Base-by-base conservation (phyloP, 2,888 invertebrate genomes). In the Cerceris rybyensis region DNA sequence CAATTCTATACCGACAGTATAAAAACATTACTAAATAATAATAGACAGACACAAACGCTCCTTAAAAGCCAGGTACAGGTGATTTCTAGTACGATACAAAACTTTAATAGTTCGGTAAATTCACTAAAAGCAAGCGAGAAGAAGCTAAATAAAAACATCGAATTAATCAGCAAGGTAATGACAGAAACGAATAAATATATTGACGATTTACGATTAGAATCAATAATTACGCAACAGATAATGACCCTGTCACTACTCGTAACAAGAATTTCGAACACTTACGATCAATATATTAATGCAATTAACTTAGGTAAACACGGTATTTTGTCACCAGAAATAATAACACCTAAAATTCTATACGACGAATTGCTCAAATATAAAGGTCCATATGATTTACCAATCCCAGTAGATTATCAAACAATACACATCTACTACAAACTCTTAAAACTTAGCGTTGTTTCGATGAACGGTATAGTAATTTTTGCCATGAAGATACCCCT, bases 81-180 rank as follows among this genome's bases (percentile, higher is more conserved):
- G 11, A 60, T 73, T 55, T 73, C 57, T 8, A 72, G 72, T 14
- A 72, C 66, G 1, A 72, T 61, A n/a, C 14, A 52, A 7, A 67
- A 67, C 61, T 61, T 70, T 9, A 70, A 70, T 17, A 14, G 13
- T 4, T 63, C 57, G 0, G 8, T 64, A 41, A 0, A 1, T 7
- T 46, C 39, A 0, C 11, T 63, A 8, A 49, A 57, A 57, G 0
- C 7, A 5, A 70, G 49, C 7, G 57, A 63, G 49, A 13, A 70
- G 0, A 7, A 1, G 0, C 2, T 70, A 14, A 70, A 70, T 0
- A 14, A 14, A 2, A 65, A 70, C 8, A 39, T 52, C 5, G 13
- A 52, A 2, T n/a, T 7, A 7, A 64, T 63, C 1, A 64, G 50
- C 9, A 43, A 64, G 42, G 28, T 28, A 28, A 28, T 28, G 28